phyloP scores from a whole-genome alignment of 2,888 invertebrate genomes.

The Molorchus minor region DNA sequence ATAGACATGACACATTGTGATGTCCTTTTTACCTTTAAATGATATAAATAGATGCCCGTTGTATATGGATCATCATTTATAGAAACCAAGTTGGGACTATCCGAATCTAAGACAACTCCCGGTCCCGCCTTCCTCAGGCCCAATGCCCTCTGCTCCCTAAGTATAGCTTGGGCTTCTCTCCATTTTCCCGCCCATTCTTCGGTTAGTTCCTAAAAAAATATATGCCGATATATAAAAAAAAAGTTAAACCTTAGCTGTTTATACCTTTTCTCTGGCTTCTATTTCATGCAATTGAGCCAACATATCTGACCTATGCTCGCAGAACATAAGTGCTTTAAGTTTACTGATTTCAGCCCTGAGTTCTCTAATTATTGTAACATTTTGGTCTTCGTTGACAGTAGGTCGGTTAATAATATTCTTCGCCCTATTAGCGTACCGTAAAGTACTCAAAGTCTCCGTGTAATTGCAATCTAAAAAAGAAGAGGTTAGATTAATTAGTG shows the following conservation, averaged over 20 bases:
- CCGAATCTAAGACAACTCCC: conserved; percentile 89
- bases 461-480: conserved; percentile 78
- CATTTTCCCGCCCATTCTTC: conserved; percentile 95
- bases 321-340: conserved; percentile 77
- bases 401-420: conserved; percentile 93
- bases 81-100: conserved; percentile 90
- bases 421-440: conserved; percentile 88
- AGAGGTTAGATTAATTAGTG: not conserved
- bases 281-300: conserved; percentile 88
- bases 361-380: conserved; percentile 87
- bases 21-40: conserved; percentile 72
- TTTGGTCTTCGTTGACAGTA: conserved; percentile 89
- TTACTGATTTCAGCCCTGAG: conserved; percentile 86
- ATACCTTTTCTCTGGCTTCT: conserved; percentile 86
- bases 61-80: conserved; percentile 90
- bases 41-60: conserved; percentile 91
- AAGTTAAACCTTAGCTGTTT: not conserved
- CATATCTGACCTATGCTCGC: conserved; percentile 69
- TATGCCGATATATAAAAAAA: not conserved
- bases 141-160: conserved; percentile 87
- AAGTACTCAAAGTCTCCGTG: conserved; percentile 85
- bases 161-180: conserved; percentile 88
- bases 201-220: conserved; percentile 66
- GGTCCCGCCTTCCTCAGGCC: conserved; percentile 87
- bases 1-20: too few relatives aligned